A percentile compares a stretch with the other conserved stretches of the same genome.
These are phyloP conservation scores for Poecile atricapillus DNA, from an alignment of 2,113 vertebrate species.

Conservation along the genomic window DNA sequence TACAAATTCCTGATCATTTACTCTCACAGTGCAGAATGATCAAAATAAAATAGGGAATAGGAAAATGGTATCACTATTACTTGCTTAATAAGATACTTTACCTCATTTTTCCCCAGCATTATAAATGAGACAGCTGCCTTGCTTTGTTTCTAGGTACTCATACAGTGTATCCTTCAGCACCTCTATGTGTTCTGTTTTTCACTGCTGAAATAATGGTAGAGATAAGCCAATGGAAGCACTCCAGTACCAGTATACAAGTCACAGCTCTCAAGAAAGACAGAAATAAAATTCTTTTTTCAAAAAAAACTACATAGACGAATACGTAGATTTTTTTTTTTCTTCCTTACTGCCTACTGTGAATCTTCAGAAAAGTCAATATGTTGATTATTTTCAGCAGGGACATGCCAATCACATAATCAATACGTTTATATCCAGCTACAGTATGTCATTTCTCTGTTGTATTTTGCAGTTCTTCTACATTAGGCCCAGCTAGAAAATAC, in stretches of 20 bases:
- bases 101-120: background rate
- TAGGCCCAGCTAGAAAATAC: background rate
- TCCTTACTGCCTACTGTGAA: background rate
- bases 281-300: background rate
- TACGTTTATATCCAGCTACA: background rate
- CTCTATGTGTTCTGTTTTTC: background rate
- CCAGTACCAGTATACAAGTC: background rate
- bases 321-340: background rate
- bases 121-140: background rate
- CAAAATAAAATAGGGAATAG: background rate
- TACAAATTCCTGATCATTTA: background rate
- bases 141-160: background rate
- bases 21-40: background rate
- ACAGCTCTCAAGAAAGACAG: background rate
- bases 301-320: background rate
- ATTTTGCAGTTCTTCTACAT: background rate
- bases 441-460: background rate
- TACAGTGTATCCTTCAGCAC: background rate
- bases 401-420: background rate
- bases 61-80: background rate
- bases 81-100: background rate
- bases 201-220: background rate
- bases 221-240: background rate
- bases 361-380: background rate
- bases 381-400: background rate